These are phyloP conservation scores for Oncorhynchus kisutch DNA, from an alignment of 2,113 vertebrate genomes.

Conservation along the genomic window DNA sequence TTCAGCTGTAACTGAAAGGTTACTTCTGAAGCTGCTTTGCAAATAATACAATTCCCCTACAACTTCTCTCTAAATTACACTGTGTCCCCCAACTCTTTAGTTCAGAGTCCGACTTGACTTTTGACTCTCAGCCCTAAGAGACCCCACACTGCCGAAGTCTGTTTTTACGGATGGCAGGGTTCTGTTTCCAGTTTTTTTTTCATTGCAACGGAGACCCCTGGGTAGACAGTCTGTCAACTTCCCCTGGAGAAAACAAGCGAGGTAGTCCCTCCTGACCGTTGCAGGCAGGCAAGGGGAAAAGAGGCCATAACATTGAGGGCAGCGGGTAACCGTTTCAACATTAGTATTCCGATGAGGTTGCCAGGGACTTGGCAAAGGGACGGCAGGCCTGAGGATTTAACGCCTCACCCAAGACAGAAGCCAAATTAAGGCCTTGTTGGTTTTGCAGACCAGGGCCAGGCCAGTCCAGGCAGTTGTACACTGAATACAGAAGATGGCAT, in stretches of 20 bases:
- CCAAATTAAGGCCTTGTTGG: conserved; percentile 30
- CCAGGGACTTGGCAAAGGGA: conserved; percentile 33
- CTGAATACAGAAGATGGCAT: conserved; percentile 25
- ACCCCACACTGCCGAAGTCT: conserved; percentile 6
- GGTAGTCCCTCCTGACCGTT: conserved; percentile 32
- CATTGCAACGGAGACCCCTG: conserved; percentile 40
- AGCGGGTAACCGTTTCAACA: conserved; percentile 53
- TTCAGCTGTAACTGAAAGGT: too few species aligned
- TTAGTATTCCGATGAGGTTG: conserved; percentile 66
- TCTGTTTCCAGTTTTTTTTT: conserved; percentile 51
- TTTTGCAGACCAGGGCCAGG: conserved; percentile 14
- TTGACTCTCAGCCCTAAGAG: neutral
- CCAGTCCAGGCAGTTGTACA: conserved; percentile 7
- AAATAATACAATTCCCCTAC: neutral
- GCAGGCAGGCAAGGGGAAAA: conserved; percentile 7
- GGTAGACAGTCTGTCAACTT: conserved; percentile 51
- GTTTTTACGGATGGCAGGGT: conserved; percentile 31
- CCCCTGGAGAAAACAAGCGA: conserved; percentile 35
- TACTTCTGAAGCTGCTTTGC: neutral
- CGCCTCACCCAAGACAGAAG: conserved; percentile 42
- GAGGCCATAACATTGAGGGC: neutral
- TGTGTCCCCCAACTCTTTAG: neutral
- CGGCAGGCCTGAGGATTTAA: conserved; percentile 45
- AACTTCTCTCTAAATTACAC: neutral
- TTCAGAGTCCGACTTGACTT: neutral